Conservation (phyloP, 2,888 invertebrate genomes). For the Melanotus villosus region DNA sequence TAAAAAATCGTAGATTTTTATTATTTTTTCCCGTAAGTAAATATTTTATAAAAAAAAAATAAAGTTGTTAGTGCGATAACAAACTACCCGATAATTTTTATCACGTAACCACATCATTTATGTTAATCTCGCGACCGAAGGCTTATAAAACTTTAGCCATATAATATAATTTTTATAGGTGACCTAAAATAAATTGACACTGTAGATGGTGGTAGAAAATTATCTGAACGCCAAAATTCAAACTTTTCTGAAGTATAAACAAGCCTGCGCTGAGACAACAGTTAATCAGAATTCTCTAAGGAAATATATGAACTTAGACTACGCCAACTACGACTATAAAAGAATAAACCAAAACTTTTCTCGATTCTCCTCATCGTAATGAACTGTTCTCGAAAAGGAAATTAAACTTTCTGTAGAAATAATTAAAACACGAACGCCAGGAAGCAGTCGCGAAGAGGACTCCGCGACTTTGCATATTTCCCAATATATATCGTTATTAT, state of each 20-base stretch:
- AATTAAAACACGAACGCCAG: constrained; percentile 1
- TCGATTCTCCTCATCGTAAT: constrained; percentile 1
- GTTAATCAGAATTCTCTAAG: not conserved
- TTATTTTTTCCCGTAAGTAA: too few relatives aligned
- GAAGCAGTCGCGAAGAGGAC: not conserved
- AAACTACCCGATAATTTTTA: not conserved
- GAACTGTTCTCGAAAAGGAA: constrained; percentile 1
- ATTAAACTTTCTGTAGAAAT: constrained; percentile 7
- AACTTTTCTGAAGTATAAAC: not conserved
- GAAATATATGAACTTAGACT: constrained; percentile 7
- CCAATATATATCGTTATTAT: too few relatives aligned
- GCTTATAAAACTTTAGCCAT: not conserved
- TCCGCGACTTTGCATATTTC: not conserved
- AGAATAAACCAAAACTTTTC: not conserved
- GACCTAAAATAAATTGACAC: not conserved
- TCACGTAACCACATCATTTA: not conserved
- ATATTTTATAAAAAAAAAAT: too few relatives aligned
- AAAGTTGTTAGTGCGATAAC: not conserved
- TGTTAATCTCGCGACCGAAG: not conserved
- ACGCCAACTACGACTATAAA: constrained; percentile 2
- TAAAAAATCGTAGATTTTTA: too few relatives aligned
- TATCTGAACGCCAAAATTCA: not conserved
- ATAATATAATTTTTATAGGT: not conserved
- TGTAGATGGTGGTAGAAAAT: not conserved
- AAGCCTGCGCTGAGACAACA: not conserved